Conservation (phyloP, 2,797 vertebrate species). For the Nasua narica region DNA sequence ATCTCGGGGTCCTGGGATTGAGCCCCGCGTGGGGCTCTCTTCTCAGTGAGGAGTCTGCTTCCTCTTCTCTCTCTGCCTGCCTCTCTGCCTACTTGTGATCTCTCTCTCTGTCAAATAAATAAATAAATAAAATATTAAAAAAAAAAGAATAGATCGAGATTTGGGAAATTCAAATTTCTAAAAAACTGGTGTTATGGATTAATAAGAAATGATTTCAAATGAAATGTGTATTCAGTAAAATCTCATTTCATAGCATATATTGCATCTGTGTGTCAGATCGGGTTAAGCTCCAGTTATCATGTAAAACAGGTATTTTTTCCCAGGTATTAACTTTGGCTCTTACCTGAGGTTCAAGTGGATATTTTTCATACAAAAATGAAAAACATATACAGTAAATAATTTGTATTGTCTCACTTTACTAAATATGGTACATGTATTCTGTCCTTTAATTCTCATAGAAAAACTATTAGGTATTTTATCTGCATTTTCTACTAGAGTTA, state of each 20-base stretch:
- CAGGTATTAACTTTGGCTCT: background rate
- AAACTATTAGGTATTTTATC: background rate
- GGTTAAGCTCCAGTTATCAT: background rate
- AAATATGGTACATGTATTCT: background rate
- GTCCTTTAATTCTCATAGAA: background rate
- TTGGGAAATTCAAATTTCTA: background rate
- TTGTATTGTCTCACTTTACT: background rate
- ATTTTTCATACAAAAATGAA: background rate
- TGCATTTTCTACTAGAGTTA: background rate
- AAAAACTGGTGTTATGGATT: background rate
- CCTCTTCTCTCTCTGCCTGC: too few species aligned
- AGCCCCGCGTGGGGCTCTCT: too few species aligned
- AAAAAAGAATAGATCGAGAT: conserved; percentile 8
- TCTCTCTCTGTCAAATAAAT: too few species aligned
- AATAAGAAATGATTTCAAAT: background rate
- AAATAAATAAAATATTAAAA: too few species aligned
- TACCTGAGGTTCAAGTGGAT: background rate
- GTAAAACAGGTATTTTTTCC: background rate
- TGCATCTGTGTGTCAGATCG: background rate
- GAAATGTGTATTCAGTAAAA: background rate
- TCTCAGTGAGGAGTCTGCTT: too few species aligned
- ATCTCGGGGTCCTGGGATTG: too few species aligned
- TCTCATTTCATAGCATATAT: background rate
- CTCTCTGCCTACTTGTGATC: too few species aligned
- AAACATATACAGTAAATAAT: background rate